Evolutionary conservation across 2,797 vertebrate genomes (phyloP).

Genomic region (Acrossocheilus wenchowensis): DNA sequence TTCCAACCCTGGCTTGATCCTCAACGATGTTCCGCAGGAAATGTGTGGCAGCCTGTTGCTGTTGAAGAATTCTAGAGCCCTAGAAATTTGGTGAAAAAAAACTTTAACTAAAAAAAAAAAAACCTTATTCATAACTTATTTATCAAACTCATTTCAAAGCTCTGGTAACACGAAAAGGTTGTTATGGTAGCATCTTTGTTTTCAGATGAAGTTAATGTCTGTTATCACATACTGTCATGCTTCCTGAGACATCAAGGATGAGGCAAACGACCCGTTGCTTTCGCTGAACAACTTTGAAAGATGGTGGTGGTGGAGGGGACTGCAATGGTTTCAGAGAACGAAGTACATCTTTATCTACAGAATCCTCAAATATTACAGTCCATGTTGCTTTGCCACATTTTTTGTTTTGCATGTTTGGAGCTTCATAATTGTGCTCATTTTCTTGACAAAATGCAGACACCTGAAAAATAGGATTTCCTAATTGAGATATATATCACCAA

Average conservation of each 20-base stretch:
- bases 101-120: no score
- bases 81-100: background rate
- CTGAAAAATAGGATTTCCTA: constrained; percentile 5
- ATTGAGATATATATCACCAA: no score
- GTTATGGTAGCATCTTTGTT: background rate
- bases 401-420: background rate
- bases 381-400: background rate
- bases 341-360: constrained; percentile 60
- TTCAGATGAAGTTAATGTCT: background rate
- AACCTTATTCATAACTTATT: background rate
- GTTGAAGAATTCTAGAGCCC: constrained; percentile 34
- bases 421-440: background rate
- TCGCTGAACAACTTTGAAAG: constrained; percentile 66
- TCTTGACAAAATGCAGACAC: background rate
- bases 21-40: background rate
- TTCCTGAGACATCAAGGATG: constrained; percentile 76
- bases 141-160: background rate
- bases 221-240: constrained; percentile 59
- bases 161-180: background rate
- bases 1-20: constrained; percentile 61
- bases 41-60: constrained; percentile 68
- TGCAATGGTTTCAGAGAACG: constrained; percentile 52
- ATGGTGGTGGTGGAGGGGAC: constrained; percentile 54
- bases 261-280: constrained; percentile 69
- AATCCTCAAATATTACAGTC: constrained; percentile 62